A percentile compares a stretch with the other conserved stretches of the same genome.
Conservation (phyloP, 1,140 invertebrate species). For the Eciton burchellii region DNA sequence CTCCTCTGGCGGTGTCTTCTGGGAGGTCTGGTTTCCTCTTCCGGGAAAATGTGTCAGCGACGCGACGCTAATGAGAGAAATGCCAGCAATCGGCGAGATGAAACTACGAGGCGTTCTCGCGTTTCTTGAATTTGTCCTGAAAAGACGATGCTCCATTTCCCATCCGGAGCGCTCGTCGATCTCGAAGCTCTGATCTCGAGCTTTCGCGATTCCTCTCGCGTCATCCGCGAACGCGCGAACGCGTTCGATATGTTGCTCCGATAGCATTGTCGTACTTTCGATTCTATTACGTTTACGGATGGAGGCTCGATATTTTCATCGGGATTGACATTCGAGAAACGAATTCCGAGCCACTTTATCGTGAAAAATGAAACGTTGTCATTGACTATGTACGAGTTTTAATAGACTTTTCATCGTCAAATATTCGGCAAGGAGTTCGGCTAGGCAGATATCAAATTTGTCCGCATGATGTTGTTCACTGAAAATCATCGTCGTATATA, state of each 20-base stretch:
- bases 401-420: conserved; percentile 36
- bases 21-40: not conserved
- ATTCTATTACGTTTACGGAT: not conserved
- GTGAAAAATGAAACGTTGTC: conserved; percentile 41
- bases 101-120: conserved; percentile 3
- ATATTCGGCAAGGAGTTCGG: conserved; percentile 12
- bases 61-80: not conserved
- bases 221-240: not conserved
- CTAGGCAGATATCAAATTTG: not conserved
- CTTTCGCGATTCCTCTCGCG: not conserved
- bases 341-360: conserved; percentile 14
- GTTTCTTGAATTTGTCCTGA: not conserved
- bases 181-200: not conserved
- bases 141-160: not conserved
- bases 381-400: conserved; percentile 6
- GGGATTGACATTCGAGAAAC: conserved; percentile 28
- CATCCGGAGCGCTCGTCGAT: conserved; percentile 3
- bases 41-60: not conserved
- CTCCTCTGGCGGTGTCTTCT: not conserved
- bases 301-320: conserved; percentile 18
- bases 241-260: not conserved
- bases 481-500: not conserved
- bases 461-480: not conserved
- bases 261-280: not conserved
- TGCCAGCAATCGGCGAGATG: not conserved